Evolutionary conservation across 1,140 invertebrate species (phyloP), one percentile per base, ranked within the genome.

Genomic region (Drosophila ananassae): DNA sequence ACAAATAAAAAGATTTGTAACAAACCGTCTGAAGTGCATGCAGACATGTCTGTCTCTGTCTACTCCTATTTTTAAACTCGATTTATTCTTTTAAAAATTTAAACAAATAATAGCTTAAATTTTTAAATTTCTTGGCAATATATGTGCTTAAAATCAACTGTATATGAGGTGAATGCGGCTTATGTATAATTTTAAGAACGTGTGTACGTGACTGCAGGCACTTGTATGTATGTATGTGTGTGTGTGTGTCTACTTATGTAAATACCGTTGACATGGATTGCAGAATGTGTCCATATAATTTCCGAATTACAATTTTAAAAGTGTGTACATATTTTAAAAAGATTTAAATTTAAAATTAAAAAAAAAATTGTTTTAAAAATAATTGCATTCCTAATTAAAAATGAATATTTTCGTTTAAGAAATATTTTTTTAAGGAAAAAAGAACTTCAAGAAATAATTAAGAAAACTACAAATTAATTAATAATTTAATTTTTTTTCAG

Each of bases 401-500:
- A 10, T 28, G 12, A 53, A 34, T 9, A 32, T 34, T 2, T 10
- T 28, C 25, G 5, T 17, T 17, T 17, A 17, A 17, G 17, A 17
- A 17, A 17, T 17, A 17, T 0, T 17, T 0, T 17, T 17, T 17
- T 17, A 28, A 28, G 6, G 25, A 28, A 5, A 28, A 28, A 28
- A 3, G 3, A 28, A 5, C 25, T 28, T 5, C 2, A 28, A 28
- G 25, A 28, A 10, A 10, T 10, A 2, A 34, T 10, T 17, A 17
- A 17, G 17, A 17, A 17, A 17, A 17, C 3, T 34, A 9, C 10
- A 10, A 34, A 37, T 3, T 37, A n/a, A 37, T 4, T 12, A 12
- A 4, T 37, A 37, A 4, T 12, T 22, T 21, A 3, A 21, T 25
- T 17, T 44, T 6, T 34, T 81, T 78, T 6, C 30, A 98, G 97